These are phyloP conservation scores for Eidolon dupreanum DNA, from an alignment of 2,797 vertebrate genomes.

Conservation along the genomic window DNA sequence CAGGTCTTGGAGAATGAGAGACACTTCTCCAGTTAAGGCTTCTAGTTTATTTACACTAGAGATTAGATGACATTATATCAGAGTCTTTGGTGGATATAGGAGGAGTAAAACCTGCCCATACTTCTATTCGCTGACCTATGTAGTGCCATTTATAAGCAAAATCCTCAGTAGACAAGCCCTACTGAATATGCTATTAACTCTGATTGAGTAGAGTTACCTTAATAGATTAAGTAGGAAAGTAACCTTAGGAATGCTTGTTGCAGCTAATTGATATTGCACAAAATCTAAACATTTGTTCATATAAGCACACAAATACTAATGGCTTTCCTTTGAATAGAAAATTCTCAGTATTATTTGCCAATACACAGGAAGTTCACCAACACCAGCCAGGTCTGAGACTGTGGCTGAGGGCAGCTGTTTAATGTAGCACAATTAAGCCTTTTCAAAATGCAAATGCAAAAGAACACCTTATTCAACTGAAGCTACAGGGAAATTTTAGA, in stretches of 20 bases:
- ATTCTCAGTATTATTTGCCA: conserved; percentile 38
- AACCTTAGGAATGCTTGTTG: conserved; percentile 28
- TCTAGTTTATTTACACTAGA: not conserved
- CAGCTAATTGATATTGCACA: not conserved
- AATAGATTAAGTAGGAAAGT: not conserved
- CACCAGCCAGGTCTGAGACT: conserved; percentile 13
- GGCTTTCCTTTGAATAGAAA: conserved; percentile 38
- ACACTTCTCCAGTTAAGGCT: not conserved
- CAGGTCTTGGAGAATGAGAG: not conserved
- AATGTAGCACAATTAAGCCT: conserved; percentile 33
- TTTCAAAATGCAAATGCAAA: conserved; percentile 72
- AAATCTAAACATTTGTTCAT: conserved; percentile 45
- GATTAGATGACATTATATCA: not conserved
- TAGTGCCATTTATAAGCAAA: not conserved
- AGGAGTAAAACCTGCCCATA: not conserved
- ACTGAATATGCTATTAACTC: not conserved
- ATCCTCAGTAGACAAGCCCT: not conserved
- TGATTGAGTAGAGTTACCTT: not conserved
- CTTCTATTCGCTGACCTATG: not conserved
- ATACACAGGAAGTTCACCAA: not conserved
- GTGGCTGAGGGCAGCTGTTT: conserved; percentile 35
- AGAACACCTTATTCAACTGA: conserved; percentile 64
- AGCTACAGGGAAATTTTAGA: conserved; percentile 64
- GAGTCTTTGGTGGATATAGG: not conserved
- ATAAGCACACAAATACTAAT: not conserved